These are phyloP conservation scores for Hydrolagus affinis DNA, from an alignment of 2,113 vertebrate genomes.

Conservation along the genomic window DNA sequence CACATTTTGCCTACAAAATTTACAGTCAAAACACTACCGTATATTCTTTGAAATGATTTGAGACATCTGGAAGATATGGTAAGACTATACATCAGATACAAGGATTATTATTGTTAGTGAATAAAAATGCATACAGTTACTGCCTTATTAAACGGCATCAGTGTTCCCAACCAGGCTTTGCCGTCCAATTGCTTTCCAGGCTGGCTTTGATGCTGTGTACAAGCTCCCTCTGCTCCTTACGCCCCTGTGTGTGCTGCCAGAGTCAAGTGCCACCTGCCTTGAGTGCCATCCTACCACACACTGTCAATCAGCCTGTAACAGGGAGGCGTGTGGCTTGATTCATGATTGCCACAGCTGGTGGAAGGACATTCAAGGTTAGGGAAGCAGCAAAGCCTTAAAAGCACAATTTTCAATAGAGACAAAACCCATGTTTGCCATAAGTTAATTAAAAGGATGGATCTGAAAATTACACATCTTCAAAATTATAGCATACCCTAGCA, in stretches of 20 bases:
- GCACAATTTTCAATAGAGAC: neutral
- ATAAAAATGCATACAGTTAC: too few relatives aligned
- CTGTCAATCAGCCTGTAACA: neutral
- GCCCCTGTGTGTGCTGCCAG: neutral
- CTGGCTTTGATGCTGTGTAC: too few relatives aligned
- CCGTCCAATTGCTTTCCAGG: too few relatives aligned
- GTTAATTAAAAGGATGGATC: neutral
- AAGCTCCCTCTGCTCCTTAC: neutral
- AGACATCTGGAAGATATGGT: too few relatives aligned
- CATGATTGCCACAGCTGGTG: neutral
- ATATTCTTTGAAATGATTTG: too few relatives aligned
- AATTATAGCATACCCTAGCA: neutral
- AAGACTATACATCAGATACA: too few relatives aligned
- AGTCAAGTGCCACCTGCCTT: neutral
- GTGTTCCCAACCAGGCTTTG: too few relatives aligned
- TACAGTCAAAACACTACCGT: too few relatives aligned
- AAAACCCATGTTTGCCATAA: neutral
- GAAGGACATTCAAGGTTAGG: neutral
- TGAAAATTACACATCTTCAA: neutral
- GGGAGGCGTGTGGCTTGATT: neutral
- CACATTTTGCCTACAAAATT: too few relatives aligned
- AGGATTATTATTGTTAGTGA: too few relatives aligned
- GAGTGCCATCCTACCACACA: neutral
- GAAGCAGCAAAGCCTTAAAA: neutral
- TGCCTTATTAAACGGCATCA: too few relatives aligned